These are phyloP conservation scores for Nycticryphes semicollaris DNA, from an alignment of 2,113 vertebrate genomes.

Conservation along the genomic window DNA sequence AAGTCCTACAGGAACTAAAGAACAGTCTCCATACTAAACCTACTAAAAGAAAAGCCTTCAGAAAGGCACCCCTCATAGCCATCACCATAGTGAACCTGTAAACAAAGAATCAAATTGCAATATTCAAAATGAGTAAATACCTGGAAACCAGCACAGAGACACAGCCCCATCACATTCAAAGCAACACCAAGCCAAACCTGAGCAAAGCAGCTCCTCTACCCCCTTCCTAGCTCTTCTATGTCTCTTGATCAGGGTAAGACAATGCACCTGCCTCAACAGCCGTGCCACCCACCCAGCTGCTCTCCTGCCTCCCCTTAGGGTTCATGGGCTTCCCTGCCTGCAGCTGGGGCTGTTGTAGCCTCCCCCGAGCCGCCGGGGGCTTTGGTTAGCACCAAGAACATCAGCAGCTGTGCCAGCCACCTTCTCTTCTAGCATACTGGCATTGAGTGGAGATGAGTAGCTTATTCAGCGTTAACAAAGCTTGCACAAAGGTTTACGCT, in stretches of 20 bases:
- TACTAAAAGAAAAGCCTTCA: background rate
- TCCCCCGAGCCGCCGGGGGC: rapidly evolving
- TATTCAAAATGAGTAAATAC: background rate
- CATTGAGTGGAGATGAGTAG: rapidly evolving
- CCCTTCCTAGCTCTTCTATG: background rate
- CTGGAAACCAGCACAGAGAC: background rate
- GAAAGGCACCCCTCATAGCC: rapidly evolving
- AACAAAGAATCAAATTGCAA: rapidly evolving
- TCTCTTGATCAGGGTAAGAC: background rate
- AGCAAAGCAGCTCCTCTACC: rapidly evolving
- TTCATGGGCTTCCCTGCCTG: background rate
- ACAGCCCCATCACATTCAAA: rapidly evolving
- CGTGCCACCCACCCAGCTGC: background rate
- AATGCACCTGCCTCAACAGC: background rate
- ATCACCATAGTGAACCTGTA: rapidly evolving
- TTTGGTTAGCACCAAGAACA: rapidly evolving
- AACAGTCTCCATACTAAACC: rapidly evolving
- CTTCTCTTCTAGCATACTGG: background rate
- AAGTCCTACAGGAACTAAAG: background rate
- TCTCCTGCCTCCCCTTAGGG: rapidly evolving
- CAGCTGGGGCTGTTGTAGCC: rapidly evolving
- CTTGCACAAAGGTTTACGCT: background rate
- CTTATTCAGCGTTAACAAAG: background rate
- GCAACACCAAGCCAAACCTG: rapidly evolving
- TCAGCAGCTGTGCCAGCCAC: background rate